phyloP scores from a whole-genome alignment of 1,140 invertebrate species.

The Hirudo medicinalis region DNA sequence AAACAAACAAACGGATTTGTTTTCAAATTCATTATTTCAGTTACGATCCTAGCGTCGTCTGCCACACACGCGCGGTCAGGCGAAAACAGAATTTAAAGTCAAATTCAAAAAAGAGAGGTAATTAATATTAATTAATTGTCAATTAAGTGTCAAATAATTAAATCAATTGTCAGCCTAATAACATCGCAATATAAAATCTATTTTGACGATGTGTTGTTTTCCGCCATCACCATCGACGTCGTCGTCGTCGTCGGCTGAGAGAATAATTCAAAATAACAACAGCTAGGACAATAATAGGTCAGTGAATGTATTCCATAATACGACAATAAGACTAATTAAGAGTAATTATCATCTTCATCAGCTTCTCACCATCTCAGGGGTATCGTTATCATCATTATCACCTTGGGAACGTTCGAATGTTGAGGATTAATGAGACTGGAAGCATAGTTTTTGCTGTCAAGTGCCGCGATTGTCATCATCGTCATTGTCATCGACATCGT shows the following conservation, averaged over 20 bases:
- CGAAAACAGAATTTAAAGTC: too few species aligned
- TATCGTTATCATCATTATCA: neutral
- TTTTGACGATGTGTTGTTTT: neutral
- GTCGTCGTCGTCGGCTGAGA: neutral
- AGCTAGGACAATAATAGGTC: too few species aligned
- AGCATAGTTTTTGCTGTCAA: neutral
- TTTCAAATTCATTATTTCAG: neutral
- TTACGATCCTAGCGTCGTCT: neutral
- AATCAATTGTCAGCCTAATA: too few species aligned
- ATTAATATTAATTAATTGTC: too few species aligned
- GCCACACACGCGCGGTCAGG: too few species aligned
- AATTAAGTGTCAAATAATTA: too few species aligned
- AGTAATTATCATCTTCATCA: slow-evolving; percentile 7
- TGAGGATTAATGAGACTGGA: neutral
- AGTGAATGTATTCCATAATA: too few species aligned
- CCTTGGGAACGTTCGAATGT: neutral
- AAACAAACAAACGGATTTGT: neutral
- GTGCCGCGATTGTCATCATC: neutral
- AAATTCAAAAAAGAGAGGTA: too few species aligned
- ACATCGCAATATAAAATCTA: neutral
- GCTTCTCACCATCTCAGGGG: neutral
- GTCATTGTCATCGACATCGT: neutral
- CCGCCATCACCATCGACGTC: neutral
- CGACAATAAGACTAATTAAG: too few species aligned
- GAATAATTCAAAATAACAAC: too few species aligned